Base-by-base conservation (phyloP, 2,797 vertebrate genomes). In the Alfaro cultratus region DNA sequence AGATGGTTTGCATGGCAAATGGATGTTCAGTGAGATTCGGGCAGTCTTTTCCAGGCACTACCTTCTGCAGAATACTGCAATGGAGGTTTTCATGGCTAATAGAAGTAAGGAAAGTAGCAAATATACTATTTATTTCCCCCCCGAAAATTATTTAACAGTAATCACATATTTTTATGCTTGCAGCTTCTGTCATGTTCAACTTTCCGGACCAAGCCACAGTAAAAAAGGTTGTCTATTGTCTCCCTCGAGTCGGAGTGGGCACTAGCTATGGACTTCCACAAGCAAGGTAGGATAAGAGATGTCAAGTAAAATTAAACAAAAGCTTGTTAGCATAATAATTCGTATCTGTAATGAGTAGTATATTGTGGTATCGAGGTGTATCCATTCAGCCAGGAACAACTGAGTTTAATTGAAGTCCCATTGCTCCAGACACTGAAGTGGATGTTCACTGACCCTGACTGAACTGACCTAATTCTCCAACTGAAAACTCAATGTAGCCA, bases 11-110 rank as follows among this genome's bases (percentile, higher is more conserved):
- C 98, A 99, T 87, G 98, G 98, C 80, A 99, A 99, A 94, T 99
- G 98, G 98, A 99, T 99, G 98, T 99, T 99, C 96, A 99, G 98
- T 18, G 98, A 99, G 94, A 99, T 99, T 88, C 96, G 98, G 49
- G 98, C 98, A 0, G 97, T 99, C 51, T 99, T 99, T 91, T 97
- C 97, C 84, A 96, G 98, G 78, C 97, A 96, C 41, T 98, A 97
- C 85, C 97, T 99, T 85, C 96, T 99, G 55, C 98, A 99, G 88
- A 99, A 97, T 93, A 99, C 98, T 2, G 98, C 97, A 15, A 92
- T 99, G 94, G 98, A 99, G 93, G 97, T 99, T 60, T 99, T 99
- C 78, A 99, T 99, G 98, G 98, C 98, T 87, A 99, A 99, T 90
- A 96, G 98, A 95, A 99, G 98, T 99, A 96, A 90, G 97, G 85